These are phyloP conservation scores for Eospalax fontanierii DNA, from an alignment of 2,797 vertebrate genomes.

Conservation along the genomic window DNA sequence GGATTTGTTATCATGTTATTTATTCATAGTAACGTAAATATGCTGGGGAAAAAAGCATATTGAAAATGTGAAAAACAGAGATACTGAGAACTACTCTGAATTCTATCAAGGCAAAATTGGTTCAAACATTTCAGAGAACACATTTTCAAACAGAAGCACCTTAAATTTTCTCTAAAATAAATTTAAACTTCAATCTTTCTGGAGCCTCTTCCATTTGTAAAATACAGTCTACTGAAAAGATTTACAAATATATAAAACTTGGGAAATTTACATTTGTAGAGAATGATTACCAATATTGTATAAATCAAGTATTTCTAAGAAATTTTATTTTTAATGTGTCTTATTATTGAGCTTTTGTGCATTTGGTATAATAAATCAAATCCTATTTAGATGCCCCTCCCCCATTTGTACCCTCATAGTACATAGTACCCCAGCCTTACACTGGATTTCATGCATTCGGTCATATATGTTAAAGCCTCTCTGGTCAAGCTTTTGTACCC, in stretches of 20 bases:
- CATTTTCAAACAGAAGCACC: too few relatives aligned
- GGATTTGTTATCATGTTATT: neutral
- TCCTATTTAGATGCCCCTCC: too few relatives aligned
- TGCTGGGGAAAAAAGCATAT: neutral
- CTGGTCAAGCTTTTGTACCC: too few relatives aligned
- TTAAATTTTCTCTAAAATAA: neutral
- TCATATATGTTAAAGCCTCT: too few relatives aligned
- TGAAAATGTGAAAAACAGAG: conserved; percentile 27
- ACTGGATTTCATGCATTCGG: too few relatives aligned
- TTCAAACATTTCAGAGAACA: neutral
- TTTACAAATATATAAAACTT: neutral
- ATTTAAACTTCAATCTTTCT: neutral
- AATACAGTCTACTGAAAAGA: conserved; percentile 37
- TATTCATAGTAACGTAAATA: neutral
- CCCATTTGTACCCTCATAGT: too few relatives aligned
- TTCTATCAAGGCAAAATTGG: conserved; percentile 28
- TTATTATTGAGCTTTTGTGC: too few relatives aligned
- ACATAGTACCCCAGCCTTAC: too few relatives aligned
- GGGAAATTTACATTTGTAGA: conserved; percentile 14
- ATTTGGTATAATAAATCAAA: too few relatives aligned
- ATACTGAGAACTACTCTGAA: conserved; percentile 15
- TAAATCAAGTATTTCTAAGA: neutral
- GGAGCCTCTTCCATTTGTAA: neutral
- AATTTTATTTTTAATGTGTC: too few relatives aligned
- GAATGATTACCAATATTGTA: neutral